phyloP scores from a whole-genome alignment of 1,140 invertebrate genomes.

The Caerostris darwini region DNA sequence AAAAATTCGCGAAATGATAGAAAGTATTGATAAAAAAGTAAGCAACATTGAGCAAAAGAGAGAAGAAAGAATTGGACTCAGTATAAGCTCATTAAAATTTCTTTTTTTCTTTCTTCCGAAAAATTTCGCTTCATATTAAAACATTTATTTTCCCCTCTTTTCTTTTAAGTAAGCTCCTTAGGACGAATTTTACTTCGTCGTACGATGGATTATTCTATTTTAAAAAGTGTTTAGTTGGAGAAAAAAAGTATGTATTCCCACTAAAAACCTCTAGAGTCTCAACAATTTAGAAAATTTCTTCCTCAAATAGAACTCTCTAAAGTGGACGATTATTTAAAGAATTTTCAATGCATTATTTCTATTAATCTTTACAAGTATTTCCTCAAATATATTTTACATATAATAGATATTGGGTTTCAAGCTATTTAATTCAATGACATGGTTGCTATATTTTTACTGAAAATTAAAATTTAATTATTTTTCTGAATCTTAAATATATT shows the following conservation, averaged over 20 bases:
- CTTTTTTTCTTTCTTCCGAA: neutral
- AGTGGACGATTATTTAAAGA: too few relatives aligned
- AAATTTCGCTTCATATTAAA: constrained; percentile 8
- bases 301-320: too few relatives aligned
- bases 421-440: too few relatives aligned
- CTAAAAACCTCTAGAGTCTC: too few relatives aligned
- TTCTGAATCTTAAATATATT: too few relatives aligned
- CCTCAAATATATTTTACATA: too few relatives aligned
- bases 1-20: constrained; percentile 4
- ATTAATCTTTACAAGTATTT: too few relatives aligned
- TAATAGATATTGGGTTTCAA: too few relatives aligned
- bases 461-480: too few relatives aligned
- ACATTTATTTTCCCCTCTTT: constrained; percentile 11
- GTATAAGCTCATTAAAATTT: constrained; percentile 44
- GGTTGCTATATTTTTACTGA: too few relatives aligned
- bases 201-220: neutral
- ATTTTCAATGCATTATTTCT: too few relatives aligned
- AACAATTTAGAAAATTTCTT: too few relatives aligned
- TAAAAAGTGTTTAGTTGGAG: neutral
- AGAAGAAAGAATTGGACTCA: neutral
- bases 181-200: neutral
- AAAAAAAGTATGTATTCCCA: neutral
- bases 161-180: constrained; percentile 19
- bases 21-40: constrained; percentile 22
- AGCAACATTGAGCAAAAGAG: neutral